Conservation (phyloP, 2,113 vertebrate genomes). For the Oryzias woworae region DNA sequence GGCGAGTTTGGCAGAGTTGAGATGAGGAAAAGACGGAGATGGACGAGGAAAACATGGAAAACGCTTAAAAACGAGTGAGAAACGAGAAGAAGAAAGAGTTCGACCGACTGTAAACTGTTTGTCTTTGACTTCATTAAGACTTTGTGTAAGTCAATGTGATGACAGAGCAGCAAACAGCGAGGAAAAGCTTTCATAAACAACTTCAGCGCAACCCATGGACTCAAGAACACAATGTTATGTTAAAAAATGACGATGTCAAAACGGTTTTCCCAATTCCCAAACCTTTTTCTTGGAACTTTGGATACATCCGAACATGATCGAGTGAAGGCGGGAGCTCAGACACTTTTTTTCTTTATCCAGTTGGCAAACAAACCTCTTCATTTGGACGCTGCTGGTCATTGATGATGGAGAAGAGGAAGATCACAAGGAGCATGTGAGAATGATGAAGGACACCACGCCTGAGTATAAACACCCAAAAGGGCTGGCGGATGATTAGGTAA, state of each 20-base stretch:
- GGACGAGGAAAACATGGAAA: constrained; percentile 1
- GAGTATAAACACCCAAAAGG: no score
- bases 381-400: constrained; percentile 46
- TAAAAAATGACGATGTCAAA: no score
- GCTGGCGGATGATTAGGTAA: no score
- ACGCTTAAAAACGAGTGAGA: constrained; percentile 14
- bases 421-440: not conserved
- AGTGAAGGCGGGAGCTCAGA: no score
- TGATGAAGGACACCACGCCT: no score
- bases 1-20: constrained; percentile 21
- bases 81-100: constrained; percentile 23
- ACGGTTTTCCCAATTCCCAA: no score
- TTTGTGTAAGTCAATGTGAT: not conserved
- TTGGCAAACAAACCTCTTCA: constrained; percentile 50
- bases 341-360: constrained; percentile 56
- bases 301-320: no score
- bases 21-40: constrained; percentile 3
- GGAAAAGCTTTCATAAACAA: constrained; percentile 44
- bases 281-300: no score
- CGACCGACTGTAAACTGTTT: constrained; percentile 61
- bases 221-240: constrained; percentile 18
- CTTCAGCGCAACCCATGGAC: constrained; percentile 14
- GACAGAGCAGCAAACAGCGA: constrained; percentile 1
- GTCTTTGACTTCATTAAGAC: constrained; percentile 28
- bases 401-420: constrained; percentile 5